Evolutionary conservation across 2,888 invertebrate species (phyloP).

Genomic region (Mythimna pallens): DNA sequence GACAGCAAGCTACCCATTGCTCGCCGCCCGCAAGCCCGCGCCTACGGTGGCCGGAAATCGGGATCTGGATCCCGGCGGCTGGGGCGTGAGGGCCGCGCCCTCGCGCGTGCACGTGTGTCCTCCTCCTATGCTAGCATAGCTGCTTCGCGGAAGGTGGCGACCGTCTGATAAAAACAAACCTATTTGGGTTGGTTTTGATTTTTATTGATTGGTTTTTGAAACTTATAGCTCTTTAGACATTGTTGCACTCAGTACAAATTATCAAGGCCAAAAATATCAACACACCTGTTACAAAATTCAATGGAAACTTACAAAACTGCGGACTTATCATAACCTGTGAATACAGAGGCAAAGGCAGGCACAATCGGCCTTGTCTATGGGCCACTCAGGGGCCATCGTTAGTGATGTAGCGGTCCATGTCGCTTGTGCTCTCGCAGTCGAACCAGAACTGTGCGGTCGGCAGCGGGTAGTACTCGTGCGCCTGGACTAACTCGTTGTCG

Average conservation of each 20-base stretch:
- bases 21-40: no score
- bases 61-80: no score
- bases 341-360: neutral
- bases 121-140: no score
- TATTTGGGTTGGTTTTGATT: slow-evolving; percentile 23
- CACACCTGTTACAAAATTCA: neutral
- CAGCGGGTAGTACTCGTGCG: slow-evolving; percentile 92
- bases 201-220: slow-evolving; percentile 23
- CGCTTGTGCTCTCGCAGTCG: slow-evolving; percentile 89
- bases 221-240: neutral
- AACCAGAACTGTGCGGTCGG: slow-evolving; percentile 93
- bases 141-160: no score
- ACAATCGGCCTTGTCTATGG: neutral
- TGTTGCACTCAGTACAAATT: slow-evolving; percentile 1
- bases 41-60: no score
- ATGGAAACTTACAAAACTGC: slow-evolving; percentile 1
- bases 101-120: no score
- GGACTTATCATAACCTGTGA: slow-evolving; percentile 9
- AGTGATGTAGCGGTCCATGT: slow-evolving; percentile 81
- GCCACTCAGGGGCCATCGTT: slow-evolving; percentile 79
- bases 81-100: no score
- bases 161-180: neutral
- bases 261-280: neutral
- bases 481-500: slow-evolving; percentile 91
- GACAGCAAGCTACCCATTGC: no score